Percentiles rank a stretch among this genome's conserved stretches.
These are phyloP conservation scores for Zosterops borbonicus DNA, from an alignment of 2,113 vertebrate species.

Conservation along the genomic window DNA sequence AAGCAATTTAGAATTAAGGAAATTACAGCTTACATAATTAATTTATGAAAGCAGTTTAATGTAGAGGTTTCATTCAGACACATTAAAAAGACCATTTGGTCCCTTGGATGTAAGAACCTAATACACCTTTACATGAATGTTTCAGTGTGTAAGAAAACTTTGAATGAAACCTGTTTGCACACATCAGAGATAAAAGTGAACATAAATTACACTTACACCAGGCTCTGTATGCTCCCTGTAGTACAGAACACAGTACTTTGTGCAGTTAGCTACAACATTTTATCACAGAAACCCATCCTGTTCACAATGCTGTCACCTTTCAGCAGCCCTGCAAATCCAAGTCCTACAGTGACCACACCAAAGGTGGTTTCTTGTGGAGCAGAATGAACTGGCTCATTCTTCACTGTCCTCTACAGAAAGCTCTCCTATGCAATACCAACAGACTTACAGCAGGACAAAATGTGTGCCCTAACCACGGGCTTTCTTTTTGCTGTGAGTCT, in stretches of 20 bases:
- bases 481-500: background rate
- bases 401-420: background rate
- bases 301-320: background rate
- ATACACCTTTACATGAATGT: rapidly evolving
- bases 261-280: background rate
- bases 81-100: background rate
- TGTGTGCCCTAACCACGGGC: background rate
- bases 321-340: background rate
- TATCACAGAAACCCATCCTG: background rate
- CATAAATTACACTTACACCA: background rate
- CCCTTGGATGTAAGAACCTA: background rate
- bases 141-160: background rate
- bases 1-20: background rate
- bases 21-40: background rate
- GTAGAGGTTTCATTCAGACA: background rate
- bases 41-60: background rate
- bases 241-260: background rate
- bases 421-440: background rate
- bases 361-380: background rate
- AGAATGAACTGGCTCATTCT: background rate
- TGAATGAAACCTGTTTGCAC: background rate
- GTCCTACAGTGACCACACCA: background rate
- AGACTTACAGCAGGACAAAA: background rate
- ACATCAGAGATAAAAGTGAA: background rate
- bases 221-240: background rate